A percentile compares a stretch with the other conserved stretches of the same genome.
These are phyloP conservation scores for Cydia strobilella DNA, from an alignment of 1,140 invertebrate species.

Conservation along the genomic window DNA sequence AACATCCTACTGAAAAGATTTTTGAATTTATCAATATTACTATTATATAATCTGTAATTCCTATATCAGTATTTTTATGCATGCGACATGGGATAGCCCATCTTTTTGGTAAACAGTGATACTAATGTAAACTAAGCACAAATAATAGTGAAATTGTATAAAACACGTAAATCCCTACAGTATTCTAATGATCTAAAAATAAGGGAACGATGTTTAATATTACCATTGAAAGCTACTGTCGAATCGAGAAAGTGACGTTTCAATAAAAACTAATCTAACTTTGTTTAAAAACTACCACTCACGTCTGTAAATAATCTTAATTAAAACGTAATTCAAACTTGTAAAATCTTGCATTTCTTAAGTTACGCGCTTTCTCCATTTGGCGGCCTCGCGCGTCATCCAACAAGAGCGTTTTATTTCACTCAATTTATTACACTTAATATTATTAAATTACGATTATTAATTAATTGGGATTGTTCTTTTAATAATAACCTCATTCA, in stretches of 20 bases:
- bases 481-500: neutral
- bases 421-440: slow-evolving; percentile 74
- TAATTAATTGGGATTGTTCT: slow-evolving; percentile 15
- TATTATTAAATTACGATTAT: slow-evolving; percentile 60
- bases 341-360: slow-evolving; percentile 35
- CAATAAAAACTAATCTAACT: neutral
- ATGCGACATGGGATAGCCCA: slow-evolving; percentile 17
- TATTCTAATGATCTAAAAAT: slow-evolving; percentile 17
- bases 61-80: slow-evolving; percentile 17
- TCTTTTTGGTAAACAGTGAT: slow-evolving; percentile 21
- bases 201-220: slow-evolving; percentile 8
- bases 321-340: neutral
- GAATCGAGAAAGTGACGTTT: slow-evolving; percentile 4
- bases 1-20: slow-evolving; percentile 30
- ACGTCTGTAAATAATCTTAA: slow-evolving; percentile 18
- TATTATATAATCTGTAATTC: neutral
- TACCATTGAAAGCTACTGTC: neutral
- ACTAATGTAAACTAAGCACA: slow-evolving; percentile 8
- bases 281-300: slow-evolving; percentile 16
- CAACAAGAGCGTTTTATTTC: slow-evolving; percentile 64
- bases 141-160: slow-evolving; percentile 15
- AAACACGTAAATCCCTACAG: slow-evolving; percentile 25
- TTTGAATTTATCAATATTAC: neutral
- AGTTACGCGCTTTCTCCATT: slow-evolving; percentile 26
- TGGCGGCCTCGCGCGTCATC: slow-evolving; percentile 46